Evolutionary conservation across 2,888 invertebrate species (phyloP).

Genomic region (Panzeria rudis): DNA sequence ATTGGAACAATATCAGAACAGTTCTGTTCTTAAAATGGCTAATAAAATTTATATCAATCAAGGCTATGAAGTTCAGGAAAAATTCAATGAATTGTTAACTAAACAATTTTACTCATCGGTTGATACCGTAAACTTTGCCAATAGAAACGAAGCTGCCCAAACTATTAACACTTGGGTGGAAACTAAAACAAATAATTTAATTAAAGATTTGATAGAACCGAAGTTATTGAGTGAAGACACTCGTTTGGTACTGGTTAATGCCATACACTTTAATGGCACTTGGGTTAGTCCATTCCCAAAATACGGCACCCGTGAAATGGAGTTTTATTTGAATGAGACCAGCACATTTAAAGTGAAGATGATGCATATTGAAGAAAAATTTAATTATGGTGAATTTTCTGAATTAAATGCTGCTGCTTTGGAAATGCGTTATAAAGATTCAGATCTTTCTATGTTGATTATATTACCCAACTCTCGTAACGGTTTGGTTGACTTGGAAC

Average conservation of each 20-base stretch:
- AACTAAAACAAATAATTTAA: constrained; percentile 91
- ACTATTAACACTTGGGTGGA: constrained; percentile 93
- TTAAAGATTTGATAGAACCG: constrained; percentile 88
- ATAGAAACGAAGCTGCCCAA: constrained; percentile 84
- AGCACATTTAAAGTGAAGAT: neutral
- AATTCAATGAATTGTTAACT: constrained; percentile 86
- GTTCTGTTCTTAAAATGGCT: constrained; percentile 65
- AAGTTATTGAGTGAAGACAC: constrained; percentile 85
- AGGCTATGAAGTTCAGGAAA: constrained; percentile 85
- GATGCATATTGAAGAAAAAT: neutral
- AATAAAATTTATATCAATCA: constrained; percentile 87
- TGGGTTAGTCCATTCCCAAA: constrained; percentile 89
- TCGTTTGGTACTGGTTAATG: constrained; percentile 85
- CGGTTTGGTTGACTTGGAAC: neutral
- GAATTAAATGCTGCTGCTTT: neutral
- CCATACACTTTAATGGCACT: constrained; percentile 90
- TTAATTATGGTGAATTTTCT: neutral
- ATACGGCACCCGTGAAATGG: constrained; percentile 35
- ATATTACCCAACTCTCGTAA: constrained; percentile 83
- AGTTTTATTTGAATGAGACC: neutral
- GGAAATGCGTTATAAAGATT: neutral
- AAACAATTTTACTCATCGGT: constrained; percentile 88
- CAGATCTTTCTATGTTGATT: neutral
- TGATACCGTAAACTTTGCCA: constrained; percentile 87
- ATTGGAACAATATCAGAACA: constrained; percentile 77